A percentile compares a stretch with the other conserved stretches of the same genome.
phyloP scores from a whole-genome alignment of 1,140 invertebrate genomes.

The Cardiocondyla obscurior region DNA sequence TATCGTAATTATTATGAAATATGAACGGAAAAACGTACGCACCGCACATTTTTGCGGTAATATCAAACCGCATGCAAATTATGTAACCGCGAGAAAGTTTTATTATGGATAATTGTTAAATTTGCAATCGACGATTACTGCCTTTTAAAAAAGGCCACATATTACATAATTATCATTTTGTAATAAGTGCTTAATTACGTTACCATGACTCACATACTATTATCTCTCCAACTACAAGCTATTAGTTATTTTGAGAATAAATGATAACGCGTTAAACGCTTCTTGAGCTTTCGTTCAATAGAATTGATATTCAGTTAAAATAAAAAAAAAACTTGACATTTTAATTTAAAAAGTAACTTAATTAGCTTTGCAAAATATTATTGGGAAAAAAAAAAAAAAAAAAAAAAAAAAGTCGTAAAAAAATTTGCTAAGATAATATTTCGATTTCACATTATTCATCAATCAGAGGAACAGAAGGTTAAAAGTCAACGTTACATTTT shows the following conservation, averaged over 20 bases:
- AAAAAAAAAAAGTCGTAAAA: no score
- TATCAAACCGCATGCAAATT: not conserved
- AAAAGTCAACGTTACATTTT: slow-evolving; percentile 4
- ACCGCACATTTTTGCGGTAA: not conserved
- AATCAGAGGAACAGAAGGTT: not conserved
- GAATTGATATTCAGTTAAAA: slow-evolving; percentile 3
- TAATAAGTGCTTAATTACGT: not conserved
- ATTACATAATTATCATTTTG: not conserved
- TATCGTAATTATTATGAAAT: not conserved
- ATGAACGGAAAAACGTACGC: not conserved
- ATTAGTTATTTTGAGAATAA: not conserved
- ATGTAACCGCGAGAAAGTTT: slow-evolving; percentile 7
- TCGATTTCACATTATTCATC: not conserved
- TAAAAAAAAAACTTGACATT: no score
- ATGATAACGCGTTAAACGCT: not conserved
- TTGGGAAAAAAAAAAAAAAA: no score
- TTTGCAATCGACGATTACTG: not conserved
- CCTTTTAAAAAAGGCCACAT: not conserved
- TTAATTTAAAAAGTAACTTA: no score
- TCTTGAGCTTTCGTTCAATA: not conserved
- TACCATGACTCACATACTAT: not conserved
- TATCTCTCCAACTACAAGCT: not conserved
- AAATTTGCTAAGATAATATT: not conserved
- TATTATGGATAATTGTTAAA: not conserved
- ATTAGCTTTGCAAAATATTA: not conserved